Base-by-base conservation (phyloP, 2,888 invertebrate genomes). In the Furcula furcula region DNA sequence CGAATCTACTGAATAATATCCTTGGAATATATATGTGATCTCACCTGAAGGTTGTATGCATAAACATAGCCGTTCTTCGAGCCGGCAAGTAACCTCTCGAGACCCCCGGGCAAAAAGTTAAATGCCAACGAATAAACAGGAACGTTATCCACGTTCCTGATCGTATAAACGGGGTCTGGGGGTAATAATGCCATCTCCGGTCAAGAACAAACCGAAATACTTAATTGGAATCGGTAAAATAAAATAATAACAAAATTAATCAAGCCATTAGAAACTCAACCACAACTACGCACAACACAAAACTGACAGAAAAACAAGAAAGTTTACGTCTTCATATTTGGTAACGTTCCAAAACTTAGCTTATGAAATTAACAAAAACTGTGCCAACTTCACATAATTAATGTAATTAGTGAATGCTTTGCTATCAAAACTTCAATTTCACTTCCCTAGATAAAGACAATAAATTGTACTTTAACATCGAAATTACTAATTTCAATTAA, bases 11-110 rank as follows among this genome's bases (percentile, higher is more conserved):
- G 55, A 57, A 69, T 51, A 53, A 54, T 55, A 68, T 68, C 52
- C 61, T 66, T 65, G 55, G 54, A 71, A 74, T 65, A 64, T 40
- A 13, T 31, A 62, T 46, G 41, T 65, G 60, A 67, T 59, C 83
- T 84, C 83, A 95, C 95, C 90, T 93, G 92, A 73, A 95, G 89
- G 85, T 95, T 93, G 94, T 94, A 95, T 68, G 94, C 91, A 77
- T 93, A 93, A 55, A 95, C 91, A 63, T 89, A 91, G 55, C 95
- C 95, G 71, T 91, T 92, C 68, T 93, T 91, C 18, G 94, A 93
- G 40, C 94, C 94, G 59, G 93, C 94, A 67, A 94, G 90, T 61
- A 95, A 85, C 66, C 91, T 88, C 65, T 92, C 91, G 48, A 91
- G 89, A 55, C 89, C 89, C 46, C 91, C 90, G 49, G 83, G 83